phyloP scores from a whole-genome alignment of 2,888 invertebrate species.

The Thelaira solivaga region DNA sequence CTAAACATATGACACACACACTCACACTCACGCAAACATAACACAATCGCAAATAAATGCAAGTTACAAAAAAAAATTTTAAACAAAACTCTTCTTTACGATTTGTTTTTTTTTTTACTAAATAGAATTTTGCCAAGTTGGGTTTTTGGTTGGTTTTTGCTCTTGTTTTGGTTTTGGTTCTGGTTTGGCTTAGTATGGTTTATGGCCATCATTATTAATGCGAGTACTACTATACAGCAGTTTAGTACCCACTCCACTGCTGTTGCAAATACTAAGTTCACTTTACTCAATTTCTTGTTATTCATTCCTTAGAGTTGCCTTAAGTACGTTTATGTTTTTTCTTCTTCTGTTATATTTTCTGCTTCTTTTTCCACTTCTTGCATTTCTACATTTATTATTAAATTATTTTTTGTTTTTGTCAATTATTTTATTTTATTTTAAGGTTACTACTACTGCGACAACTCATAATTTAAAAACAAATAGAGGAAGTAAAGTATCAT shows the following conservation, averaged over 20 bases:
- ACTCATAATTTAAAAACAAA: slow-evolving; percentile 58
- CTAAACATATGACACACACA: slow-evolving; percentile 4
- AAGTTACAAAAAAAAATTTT: neutral
- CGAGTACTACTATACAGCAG: too few relatives aligned
- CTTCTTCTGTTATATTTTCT: neutral
- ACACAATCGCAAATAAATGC: neutral
- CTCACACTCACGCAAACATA: neutral
- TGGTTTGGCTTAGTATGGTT: slow-evolving; percentile 42
- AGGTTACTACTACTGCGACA: slow-evolving; percentile 61
- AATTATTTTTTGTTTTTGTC: slow-evolving; percentile 18
- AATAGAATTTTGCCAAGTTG: neutral
- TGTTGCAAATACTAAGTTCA: slow-evolving; percentile 34
- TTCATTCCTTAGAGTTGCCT: neutral
- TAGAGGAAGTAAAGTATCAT: slow-evolving; percentile 59
- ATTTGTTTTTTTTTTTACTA: neutral
- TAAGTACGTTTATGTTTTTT: slow-evolving; percentile 1
- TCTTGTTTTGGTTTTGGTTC: slow-evolving; percentile 13
- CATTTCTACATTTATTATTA: neutral
- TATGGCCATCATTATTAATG: slow-evolving; percentile 50
- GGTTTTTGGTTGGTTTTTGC: neutral
- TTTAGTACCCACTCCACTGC: too few relatives aligned
- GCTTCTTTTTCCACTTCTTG: neutral
- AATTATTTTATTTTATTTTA: slow-evolving; percentile 32
- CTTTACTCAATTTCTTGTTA: slow-evolving; percentile 21
- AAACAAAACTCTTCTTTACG: neutral